Evolutionary conservation across 2,113 vertebrate species (phyloP), one percentile per base, ranked within the genome.

Genomic region (Neogobius melanostomus): DNA sequence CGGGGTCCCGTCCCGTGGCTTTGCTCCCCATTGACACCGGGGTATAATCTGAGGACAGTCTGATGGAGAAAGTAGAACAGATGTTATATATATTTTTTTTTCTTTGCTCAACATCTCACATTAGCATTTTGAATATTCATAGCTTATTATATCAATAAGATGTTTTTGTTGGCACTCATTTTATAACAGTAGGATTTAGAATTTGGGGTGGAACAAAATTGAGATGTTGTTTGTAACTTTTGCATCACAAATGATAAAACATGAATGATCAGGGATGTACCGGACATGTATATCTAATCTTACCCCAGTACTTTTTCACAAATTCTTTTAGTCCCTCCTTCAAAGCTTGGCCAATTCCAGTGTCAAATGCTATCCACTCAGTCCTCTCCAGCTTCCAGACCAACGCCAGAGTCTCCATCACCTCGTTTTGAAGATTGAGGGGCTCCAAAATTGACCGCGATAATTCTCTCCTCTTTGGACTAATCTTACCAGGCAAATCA

Each of bases 21-120:
- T 82, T 0, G 96, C 96, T 0, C 86, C 91, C 97, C 96, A 99
- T 84, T 94, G 92, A 74, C 96, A 98, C 6, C 96, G 94, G 0
- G 95, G 89, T 11, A 95, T 89, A 53, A 98, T 91, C 51, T 93
- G 85, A 0, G 97, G 96, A 77, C 97, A 99, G 8, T 91, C 96
- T 98, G 82, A 12, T 49, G n/a, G 63, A 2, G 64, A 44, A 51
- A 46, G 8, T 14, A 44, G 36, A 11, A 56, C 10, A 75, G n/a
- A n/a, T n/a, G n/a, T n/a, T n/a, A n/a, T n/a, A n/a, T n/a, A n/a
- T n/a, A n/a, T n/a, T n/a, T n/a, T n/a, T n/a, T n/a, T n/a, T n/a
- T n/a, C n/a, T n/a, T n/a, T n/a, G 4, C 8, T 71, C 14, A 15
- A 21, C 9, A 1, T 28, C 28, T 28, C 28, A 28, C 28, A 36